Conservation (phyloP, 2,113 vertebrate genomes). For the Amphiprion ocellaris region DNA sequence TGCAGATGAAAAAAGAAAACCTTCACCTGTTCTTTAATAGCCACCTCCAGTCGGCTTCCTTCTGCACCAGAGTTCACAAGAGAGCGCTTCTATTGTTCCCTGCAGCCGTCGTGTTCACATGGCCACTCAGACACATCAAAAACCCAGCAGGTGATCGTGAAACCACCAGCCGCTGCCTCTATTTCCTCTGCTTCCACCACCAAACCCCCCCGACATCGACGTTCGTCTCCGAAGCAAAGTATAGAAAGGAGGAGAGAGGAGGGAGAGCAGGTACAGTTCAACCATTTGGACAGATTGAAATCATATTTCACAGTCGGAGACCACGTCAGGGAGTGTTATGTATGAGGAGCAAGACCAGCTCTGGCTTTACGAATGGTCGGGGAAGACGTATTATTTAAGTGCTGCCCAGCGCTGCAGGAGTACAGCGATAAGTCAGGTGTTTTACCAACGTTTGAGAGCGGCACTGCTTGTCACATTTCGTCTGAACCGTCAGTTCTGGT, state of each 20-base stretch:
- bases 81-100: conserved; percentile 19
- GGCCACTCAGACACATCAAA: conserved; percentile 48
- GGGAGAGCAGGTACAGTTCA: conserved; percentile 3
- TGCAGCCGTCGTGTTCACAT: conserved; percentile 7
- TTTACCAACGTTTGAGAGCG: conserved; percentile 6
- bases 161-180: conserved; percentile 14
- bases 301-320: conserved; percentile 60
- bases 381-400: conserved; percentile 41
- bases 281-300: conserved; percentile 47
- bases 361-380: conserved; percentile 23
- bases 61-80: conserved; percentile 11
- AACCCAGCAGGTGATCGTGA: conserved; percentile 36
- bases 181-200: conserved; percentile 34
- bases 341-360: conserved; percentile 38
- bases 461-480: conserved; percentile 22
- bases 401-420: not conserved
- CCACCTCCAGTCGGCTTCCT: not conserved
- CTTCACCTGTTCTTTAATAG: conserved; percentile 5
- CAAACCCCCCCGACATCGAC: not conserved
- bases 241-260: not conserved
- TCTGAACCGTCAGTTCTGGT: not conserved
- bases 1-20: not conserved
- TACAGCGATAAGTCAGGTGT: conserved; percentile 33
- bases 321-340: conserved; percentile 33
- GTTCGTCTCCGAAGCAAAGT: not conserved